phyloP scores from a whole-genome alignment of 1,140 invertebrate species.

The Aculops lycopersici region DNA sequence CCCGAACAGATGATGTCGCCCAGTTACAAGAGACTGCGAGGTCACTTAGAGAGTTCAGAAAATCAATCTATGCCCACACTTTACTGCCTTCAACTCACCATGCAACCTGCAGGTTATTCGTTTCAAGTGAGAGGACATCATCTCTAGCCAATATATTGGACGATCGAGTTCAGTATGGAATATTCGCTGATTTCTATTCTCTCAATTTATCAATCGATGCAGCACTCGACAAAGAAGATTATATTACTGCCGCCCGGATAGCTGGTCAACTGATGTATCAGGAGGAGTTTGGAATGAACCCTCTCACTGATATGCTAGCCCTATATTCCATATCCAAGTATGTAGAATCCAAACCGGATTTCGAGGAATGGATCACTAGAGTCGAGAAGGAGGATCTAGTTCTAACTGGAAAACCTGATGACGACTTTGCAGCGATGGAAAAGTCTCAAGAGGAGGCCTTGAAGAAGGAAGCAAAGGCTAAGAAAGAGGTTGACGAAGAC shows the following conservation, averaged over 20 bases:
- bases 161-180: slow-evolving; percentile 49
- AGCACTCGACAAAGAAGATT: slow-evolving; percentile 31
- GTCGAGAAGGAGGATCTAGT: slow-evolving; percentile 14
- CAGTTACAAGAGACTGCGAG: slow-evolving; percentile 30
- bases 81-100: slow-evolving; percentile 42
- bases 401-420: slow-evolving; percentile 7
- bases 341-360: slow-evolving; percentile 21
- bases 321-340: slow-evolving; percentile 40
- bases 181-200: slow-evolving; percentile 46
- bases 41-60: slow-evolving; percentile 30
- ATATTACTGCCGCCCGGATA: slow-evolving; percentile 31
- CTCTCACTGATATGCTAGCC: slow-evolving; percentile 29
- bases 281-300: slow-evolving; percentile 37
- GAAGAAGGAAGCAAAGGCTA: slow-evolving; percentile 14
- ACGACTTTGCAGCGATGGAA: not conserved
- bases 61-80: slow-evolving; percentile 28
- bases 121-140: slow-evolving; percentile 23
- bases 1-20: too few relatives aligned
- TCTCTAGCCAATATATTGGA: slow-evolving; percentile 34
- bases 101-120: slow-evolving; percentile 32
- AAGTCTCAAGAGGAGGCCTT: slow-evolving; percentile 12
- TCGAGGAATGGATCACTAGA: slow-evolving; percentile 16
- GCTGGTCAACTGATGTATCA: slow-evolving; percentile 50
- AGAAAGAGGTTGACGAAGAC: slow-evolving; percentile 14
- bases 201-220: slow-evolving; percentile 48